Evolutionary conservation across 2,888 invertebrate species (phyloP).

Genomic region (Megastigmus dorsalis): DNA sequence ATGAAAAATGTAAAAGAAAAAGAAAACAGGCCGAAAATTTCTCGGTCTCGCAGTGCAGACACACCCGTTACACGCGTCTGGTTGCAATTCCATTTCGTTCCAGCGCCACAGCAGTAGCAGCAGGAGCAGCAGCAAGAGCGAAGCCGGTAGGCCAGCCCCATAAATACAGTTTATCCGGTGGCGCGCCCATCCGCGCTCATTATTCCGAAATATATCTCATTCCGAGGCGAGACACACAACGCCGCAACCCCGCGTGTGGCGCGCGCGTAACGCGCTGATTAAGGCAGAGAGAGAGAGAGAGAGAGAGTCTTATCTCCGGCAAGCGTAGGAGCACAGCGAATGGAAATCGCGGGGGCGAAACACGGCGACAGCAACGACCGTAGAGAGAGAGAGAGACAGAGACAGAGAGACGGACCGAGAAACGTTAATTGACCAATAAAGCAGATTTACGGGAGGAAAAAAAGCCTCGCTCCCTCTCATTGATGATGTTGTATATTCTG

Average conservation of each 20-base stretch:
- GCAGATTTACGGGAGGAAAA: constrained; percentile 68
- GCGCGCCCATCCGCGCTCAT: constrained; percentile 73
- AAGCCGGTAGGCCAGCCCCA: constrained; percentile 59
- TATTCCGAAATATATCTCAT: constrained; percentile 74
- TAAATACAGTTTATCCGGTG: constrained; percentile 73
- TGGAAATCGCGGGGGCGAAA: constrained; percentile 34
- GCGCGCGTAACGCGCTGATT: no score
- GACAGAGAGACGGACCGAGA: constrained; percentile 55
- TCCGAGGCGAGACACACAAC: constrained; percentile 62
- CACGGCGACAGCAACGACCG: no score
- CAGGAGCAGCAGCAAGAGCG: constrained; percentile 61
- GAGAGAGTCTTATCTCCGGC: constrained; percentile 17
- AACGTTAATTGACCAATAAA: constrained; percentile 74
- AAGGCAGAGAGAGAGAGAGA: constrained; percentile 10
- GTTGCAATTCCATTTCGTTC: constrained; percentile 24
- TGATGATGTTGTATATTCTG: constrained; percentile 62
- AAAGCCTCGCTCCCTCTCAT: constrained; percentile 60
- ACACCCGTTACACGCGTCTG: constrained; percentile 53
- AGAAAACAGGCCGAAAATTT: no score
- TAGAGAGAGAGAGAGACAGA: constrained; percentile 27
- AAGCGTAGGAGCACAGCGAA: constrained; percentile 1
- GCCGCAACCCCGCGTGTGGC: not conserved
- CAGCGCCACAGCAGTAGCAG: constrained; percentile 55
- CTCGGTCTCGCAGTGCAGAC: no score
- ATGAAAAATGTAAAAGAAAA: no score